phyloP scores from a whole-genome alignment of 2,797 vertebrate genomes.

The Aselliscus stoliczkanus region DNA sequence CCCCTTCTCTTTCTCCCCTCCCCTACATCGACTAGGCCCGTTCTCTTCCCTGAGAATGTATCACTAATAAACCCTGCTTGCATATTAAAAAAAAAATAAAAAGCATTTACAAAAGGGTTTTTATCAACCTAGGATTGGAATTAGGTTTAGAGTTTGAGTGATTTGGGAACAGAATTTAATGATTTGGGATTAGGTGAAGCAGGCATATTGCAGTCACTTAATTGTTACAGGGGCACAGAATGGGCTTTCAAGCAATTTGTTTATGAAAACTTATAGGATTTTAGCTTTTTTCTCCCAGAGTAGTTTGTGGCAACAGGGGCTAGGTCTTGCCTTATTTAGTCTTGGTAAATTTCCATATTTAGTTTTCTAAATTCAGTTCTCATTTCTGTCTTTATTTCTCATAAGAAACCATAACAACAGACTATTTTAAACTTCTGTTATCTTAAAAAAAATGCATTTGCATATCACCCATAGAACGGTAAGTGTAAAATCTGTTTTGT shows the following conservation, averaged over 20 bases:
- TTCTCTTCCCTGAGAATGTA: no score
- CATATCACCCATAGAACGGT: slow-evolving; percentile 2
- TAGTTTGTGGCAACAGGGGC: neutral
- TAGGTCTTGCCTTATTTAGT: neutral
- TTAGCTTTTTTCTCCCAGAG: slow-evolving; percentile 12
- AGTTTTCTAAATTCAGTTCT: slow-evolving; percentile 54
- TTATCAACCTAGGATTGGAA: neutral
- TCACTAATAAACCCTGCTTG: no score
- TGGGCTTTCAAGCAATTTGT: neutral
- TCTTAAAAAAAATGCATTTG: neutral
- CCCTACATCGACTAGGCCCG: no score
- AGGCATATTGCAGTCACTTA: neutral
- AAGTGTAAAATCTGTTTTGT: neutral
- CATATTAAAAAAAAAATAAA: neutral
- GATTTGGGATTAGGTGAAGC: neutral
- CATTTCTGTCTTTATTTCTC: slow-evolving; percentile 54
- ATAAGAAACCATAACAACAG: slow-evolving; percentile 61
- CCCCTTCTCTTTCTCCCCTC: no score
- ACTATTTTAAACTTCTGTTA: slow-evolving; percentile 45
- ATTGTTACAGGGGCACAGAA: neutral
- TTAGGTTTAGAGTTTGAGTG: neutral
- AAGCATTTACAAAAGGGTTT: neutral
- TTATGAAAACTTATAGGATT: neutral
- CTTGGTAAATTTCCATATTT: neutral
- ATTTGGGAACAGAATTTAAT: neutral